phyloP scores from a whole-genome alignment of 2,113 vertebrate genomes.

The Brienomyrus longianalis region DNA sequence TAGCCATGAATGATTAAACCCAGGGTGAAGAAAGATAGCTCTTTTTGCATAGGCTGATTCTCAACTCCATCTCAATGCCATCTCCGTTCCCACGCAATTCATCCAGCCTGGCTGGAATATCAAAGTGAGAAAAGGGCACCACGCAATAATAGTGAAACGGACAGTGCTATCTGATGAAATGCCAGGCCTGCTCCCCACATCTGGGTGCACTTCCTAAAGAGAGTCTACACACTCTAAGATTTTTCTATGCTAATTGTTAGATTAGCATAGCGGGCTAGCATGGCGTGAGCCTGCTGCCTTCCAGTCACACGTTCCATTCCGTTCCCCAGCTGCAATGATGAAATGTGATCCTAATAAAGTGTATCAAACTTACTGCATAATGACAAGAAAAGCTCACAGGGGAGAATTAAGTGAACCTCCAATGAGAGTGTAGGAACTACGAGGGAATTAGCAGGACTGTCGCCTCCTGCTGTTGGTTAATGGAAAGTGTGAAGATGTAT shows the following conservation, averaged over 20 bases:
- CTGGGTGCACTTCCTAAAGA: not conserved
- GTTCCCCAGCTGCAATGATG: not conserved
- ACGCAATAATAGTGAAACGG: not conserved
- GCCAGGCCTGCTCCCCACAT: not conserved
- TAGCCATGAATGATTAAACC: conserved; percentile 45
- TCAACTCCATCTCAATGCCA: not conserved
- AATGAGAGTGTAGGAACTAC: not conserved
- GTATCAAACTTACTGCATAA: not conserved
- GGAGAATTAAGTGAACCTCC: not conserved
- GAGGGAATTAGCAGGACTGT: not conserved
- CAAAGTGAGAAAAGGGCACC: not conserved
- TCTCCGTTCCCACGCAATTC: conserved; percentile 4
- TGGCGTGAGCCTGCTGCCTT: not conserved
- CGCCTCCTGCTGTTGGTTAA: not conserved
- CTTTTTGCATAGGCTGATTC: conserved; percentile 14
- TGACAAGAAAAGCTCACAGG: not conserved
- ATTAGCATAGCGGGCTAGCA: not conserved
- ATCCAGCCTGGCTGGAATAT: not conserved
- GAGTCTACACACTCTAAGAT: not conserved
- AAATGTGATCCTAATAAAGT: not conserved
- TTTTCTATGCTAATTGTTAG: not conserved
- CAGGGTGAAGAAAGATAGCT: conserved; percentile 23
- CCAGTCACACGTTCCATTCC: not conserved
- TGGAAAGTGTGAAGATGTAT: not conserved
- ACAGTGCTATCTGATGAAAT: not conserved